Percentiles rank a stretch among this genome's conserved stretches.
These are phyloP conservation scores for Wiebesia pumilae DNA, from an alignment of 1,140 invertebrate species.

Conservation along the genomic window DNA sequence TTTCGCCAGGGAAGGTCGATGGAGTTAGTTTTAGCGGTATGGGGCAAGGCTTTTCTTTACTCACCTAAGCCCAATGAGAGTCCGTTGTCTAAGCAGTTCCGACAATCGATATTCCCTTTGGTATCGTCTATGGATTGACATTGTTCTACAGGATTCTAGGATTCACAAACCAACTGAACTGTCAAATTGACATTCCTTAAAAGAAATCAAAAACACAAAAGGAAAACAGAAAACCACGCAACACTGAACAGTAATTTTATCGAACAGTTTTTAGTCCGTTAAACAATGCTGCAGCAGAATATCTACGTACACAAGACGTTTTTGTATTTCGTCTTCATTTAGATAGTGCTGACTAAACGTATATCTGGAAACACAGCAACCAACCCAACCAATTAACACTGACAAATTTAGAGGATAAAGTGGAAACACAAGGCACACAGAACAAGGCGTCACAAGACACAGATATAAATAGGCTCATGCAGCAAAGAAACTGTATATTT, in stretches of 20 bases:
- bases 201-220: constrained; percentile 60
- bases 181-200: constrained; percentile 67
- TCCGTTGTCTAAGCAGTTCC: constrained; percentile 71
- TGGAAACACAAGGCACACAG: constrained; percentile 55
- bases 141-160: constrained; percentile 71
- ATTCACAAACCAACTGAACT: constrained; percentile 71
- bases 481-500: constrained; percentile 65
- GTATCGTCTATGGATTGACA: constrained; percentile 71
- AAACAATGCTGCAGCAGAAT: constrained; percentile 47
- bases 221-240: constrained; percentile 57
- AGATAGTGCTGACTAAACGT: constrained; percentile 68
- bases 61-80: constrained; percentile 73
- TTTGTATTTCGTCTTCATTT: constrained; percentile 48
- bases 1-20: constrained; percentile 48
- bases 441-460: constrained; percentile 65
- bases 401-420: constrained; percentile 53
- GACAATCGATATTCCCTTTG: constrained; percentile 68
- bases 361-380: constrained; percentile 75
- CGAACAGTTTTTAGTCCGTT: constrained; percentile 68
- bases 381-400: constrained; percentile 72
- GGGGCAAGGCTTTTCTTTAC: constrained; percentile 68
- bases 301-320: constrained; percentile 50
- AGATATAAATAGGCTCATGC: constrained; percentile 70
- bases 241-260: constrained; percentile 65
- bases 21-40: constrained; percentile 54